A percentile compares a stretch with the other conserved stretches of the same genome.
Conservation (phyloP, 2,113 vertebrate genomes). For the Columbina picui region DNA sequence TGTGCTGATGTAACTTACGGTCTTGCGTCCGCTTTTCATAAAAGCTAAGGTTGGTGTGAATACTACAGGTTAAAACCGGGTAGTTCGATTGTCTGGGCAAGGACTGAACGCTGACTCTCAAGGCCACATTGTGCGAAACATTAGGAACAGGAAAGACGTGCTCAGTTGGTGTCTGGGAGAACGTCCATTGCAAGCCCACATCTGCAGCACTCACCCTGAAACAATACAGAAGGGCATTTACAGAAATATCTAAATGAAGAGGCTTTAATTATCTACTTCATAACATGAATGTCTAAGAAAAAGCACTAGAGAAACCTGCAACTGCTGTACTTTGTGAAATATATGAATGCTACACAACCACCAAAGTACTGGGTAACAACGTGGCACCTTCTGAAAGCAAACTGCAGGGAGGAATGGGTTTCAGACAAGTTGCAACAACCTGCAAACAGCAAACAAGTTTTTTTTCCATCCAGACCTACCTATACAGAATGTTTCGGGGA, state of each 20-base stretch:
- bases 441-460: accelerated
- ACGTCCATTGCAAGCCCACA: constrained; percentile 91
- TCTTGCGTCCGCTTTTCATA: constrained; percentile 82
- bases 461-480: constrained; percentile 73
- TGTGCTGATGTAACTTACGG: constrained; percentile 51
- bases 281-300: neutral
- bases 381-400: neutral
- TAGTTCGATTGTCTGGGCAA: constrained; percentile 95
- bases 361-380: neutral
- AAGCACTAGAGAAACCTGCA: neutral
- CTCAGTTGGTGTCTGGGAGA: constrained; percentile 92
- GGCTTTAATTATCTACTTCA: neutral
- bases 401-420: neutral
- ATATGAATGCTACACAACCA: neutral
- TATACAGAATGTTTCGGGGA: constrained; percentile 97
- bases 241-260: neutral
- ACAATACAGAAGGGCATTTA: neutral
- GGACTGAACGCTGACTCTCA: constrained; percentile 96
- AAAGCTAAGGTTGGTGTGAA: constrained; percentile 87
- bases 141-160: constrained; percentile 96
- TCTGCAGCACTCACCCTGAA: constrained; percentile 95
- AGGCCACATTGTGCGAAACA: constrained; percentile 93
- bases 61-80: constrained; percentile 92
- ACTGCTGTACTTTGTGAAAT: neutral
- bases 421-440: neutral